phyloP scores from a whole-genome alignment of 2,113 vertebrate genomes.

The Lepus europaeus region DNA sequence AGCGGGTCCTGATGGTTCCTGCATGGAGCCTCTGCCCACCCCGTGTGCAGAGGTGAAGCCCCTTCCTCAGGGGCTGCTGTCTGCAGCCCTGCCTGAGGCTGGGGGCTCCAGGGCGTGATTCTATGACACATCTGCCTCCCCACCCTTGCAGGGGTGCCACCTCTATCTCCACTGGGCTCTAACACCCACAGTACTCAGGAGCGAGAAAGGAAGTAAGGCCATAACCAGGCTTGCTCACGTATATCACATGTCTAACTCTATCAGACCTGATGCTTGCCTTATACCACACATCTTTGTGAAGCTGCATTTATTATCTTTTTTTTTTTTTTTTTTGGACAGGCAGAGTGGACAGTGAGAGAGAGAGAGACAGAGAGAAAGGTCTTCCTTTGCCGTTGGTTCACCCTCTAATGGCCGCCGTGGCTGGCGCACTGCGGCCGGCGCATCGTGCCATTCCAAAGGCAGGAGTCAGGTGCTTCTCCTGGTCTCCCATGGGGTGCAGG shows the following conservation, averaged over 20 bases:
- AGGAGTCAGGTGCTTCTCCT: too few species aligned
- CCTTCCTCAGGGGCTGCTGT: background rate
- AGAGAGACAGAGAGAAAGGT: too few species aligned
- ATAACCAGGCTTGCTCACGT: background rate
- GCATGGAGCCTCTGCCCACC: fast-evolving
- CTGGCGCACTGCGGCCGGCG: too few species aligned
- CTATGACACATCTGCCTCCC: background rate
- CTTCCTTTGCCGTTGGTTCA: too few species aligned
- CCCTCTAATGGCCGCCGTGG: too few species aligned
- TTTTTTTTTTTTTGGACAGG: too few species aligned
- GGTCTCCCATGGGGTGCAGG: too few species aligned
- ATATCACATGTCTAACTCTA: background rate
- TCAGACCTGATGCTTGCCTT: background rate
- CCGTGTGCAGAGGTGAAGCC: fast-evolving
- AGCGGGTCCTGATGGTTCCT: fast-evolving
- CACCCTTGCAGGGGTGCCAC: fast-evolving
- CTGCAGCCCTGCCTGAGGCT: background rate
- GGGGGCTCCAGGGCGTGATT: fast-evolving
- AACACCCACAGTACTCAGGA: background rate
- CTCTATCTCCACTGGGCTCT: too few species aligned
- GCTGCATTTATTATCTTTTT: background rate
- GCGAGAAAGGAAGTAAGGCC: background rate
- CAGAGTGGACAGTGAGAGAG: too few species aligned
- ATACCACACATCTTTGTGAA: background rate
- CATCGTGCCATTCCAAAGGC: too few species aligned